Evolutionary conservation across 2,888 invertebrate species (phyloP), one percentile per base, ranked within the genome.

Genomic region (Metellina segmentata): DNA sequence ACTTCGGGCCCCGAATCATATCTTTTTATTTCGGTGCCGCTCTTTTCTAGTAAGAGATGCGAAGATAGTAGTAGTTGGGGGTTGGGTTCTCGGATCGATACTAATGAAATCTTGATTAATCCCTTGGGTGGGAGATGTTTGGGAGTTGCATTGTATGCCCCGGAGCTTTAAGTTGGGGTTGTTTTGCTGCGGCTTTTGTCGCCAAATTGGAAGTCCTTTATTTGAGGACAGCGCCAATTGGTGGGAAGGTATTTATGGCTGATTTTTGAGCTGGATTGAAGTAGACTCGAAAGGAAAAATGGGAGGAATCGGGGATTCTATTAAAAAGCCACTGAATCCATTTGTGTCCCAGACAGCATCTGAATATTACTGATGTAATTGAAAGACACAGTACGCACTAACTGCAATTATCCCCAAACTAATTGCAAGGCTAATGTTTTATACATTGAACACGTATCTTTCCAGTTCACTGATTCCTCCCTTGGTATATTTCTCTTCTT

Each of bases 101-200:
- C 92, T 92, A 92, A 92, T 92, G 92, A 92, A 92, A 92, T 92
- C 92, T 92, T 92, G 92, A 92, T 92, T 89, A 92, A 89, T 89
- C 89, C 92, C 92, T 83, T 94, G 91, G 90, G 91, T 85, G 71
- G 89, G 69, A 74, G 88, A 82, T 88, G 88, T 83, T 89, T 88
- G 88, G 91, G 86, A 77, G 71, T 83, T 92, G 88, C 88, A 89
- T 92, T 88, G 88, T 85, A 89, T 92, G 85, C 91, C 91, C 91
- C 75, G 70, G 91, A 92, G 91, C 91, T 89, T 89, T 81, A 74
- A 91, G 86, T 71, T 81, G 72, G 86, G 77, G 91, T 87, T 87
- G 87, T 90, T 90, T 82, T 82, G 91, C 78, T 75, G 82, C 78
- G 87, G 91, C 87, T 87, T 87, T 91, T 91, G 91, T 91, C 91